phyloP scores from a whole-genome alignment of 2,888 invertebrate species.

The Epinotia demarniana region DNA sequence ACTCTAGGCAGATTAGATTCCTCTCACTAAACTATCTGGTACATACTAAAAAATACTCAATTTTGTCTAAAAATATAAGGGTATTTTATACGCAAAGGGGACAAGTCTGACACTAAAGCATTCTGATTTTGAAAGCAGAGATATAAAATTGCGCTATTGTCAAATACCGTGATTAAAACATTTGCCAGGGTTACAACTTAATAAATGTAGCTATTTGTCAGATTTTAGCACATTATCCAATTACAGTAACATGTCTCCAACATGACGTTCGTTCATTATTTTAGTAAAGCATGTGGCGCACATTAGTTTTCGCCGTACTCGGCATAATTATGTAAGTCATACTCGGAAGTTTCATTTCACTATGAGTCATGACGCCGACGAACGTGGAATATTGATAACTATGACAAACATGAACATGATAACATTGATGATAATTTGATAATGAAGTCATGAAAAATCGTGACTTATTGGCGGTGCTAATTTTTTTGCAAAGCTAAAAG shows the following conservation, averaged over 20 bases:
- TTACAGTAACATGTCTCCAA: conserved; percentile 34
- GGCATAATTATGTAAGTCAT: not conserved
- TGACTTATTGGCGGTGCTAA: not conserved
- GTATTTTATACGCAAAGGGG: not conserved
- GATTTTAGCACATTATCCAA: conserved; percentile 23
- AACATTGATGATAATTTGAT: not conserved
- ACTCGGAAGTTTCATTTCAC: conserved; percentile 18
- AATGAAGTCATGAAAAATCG: not conserved
- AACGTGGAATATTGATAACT: too few relatives aligned
- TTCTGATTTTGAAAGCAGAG: too few relatives aligned
- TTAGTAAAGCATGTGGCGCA: conserved; percentile 13
- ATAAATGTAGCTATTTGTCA: too few relatives aligned
- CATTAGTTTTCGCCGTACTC: conserved; percentile 21
- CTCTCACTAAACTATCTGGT: not conserved
- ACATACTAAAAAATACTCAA: not conserved
- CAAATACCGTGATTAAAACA: too few relatives aligned
- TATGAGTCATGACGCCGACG: not conserved
- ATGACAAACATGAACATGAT: too few relatives aligned
- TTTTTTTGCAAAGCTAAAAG: not conserved
- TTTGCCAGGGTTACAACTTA: too few relatives aligned
- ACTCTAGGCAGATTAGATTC: not conserved
- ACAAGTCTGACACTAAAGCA: too few relatives aligned
- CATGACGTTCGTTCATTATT: conserved; percentile 29
- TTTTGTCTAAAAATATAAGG: not conserved
- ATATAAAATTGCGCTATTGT: too few relatives aligned